phyloP scores from a whole-genome alignment of 2,888 invertebrate species.

The Oasisia sp. region DNA sequence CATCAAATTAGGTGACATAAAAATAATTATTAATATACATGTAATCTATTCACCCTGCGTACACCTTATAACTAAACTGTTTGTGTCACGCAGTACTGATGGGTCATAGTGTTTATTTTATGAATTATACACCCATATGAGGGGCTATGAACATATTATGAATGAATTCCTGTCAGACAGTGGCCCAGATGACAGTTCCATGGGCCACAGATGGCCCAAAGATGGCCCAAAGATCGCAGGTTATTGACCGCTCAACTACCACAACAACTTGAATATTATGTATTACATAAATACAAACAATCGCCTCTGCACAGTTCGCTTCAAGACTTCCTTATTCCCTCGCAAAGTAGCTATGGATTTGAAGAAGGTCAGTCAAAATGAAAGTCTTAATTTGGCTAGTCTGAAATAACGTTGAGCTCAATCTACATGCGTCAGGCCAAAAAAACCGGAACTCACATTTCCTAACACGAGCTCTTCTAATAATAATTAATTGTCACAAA shows the following conservation, averaged over 20 bases:
- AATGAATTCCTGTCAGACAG: too few relatives aligned
- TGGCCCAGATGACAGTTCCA: too few relatives aligned
- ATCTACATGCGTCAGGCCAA: background rate
- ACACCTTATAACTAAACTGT: too few relatives aligned
- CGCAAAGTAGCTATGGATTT: background rate
- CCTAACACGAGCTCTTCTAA: background rate
- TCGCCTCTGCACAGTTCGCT: background rate
- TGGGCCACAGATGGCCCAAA: too few relatives aligned
- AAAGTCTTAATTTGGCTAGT: background rate
- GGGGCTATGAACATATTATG: too few relatives aligned
- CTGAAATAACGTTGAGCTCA: background rate
- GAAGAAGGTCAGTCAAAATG: background rate
- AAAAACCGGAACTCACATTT: background rate
- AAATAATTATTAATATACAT: too few relatives aligned
- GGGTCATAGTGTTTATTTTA: too few relatives aligned
- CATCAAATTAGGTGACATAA: too few relatives aligned
- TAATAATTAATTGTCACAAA: constrained; percentile 4
- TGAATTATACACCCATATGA: too few relatives aligned
- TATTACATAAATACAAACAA: background rate
- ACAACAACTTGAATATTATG: background rate
- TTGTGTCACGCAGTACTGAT: too few relatives aligned
- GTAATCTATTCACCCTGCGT: too few relatives aligned
- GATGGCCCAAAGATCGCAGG: too few relatives aligned
- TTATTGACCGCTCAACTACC: background rate
- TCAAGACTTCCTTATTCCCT: background rate